A percentile compares a stretch with the other conserved stretches of the same genome.
These are phyloP conservation scores for Cyprinodon variegatus DNA, from an alignment of 2,113 vertebrate species.

Conservation along the genomic window DNA sequence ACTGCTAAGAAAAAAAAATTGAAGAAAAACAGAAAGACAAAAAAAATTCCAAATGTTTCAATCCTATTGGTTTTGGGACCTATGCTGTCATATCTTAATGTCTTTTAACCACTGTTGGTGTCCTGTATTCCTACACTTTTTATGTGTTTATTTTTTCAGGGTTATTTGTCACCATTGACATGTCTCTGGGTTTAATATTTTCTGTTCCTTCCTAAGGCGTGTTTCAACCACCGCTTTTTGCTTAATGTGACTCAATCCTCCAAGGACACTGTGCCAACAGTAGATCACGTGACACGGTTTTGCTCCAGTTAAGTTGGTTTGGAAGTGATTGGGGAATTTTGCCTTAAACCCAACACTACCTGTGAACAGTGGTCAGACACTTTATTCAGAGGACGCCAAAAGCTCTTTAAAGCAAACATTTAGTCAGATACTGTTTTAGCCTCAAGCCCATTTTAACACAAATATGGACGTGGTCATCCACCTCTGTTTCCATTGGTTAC, in stretches of 20 bases:
- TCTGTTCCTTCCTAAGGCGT: constrained; percentile 35
- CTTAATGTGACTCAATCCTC: constrained; percentile 50
- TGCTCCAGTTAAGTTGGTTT: constrained; percentile 59
- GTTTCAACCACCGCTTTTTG: constrained; percentile 41
- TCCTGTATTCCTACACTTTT: constrained; percentile 35
- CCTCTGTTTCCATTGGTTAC: constrained; percentile 75
- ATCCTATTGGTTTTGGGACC: constrained; percentile 54
- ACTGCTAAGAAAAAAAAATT: neutral
- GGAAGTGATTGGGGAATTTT: constrained; percentile 68
- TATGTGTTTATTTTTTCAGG: constrained; percentile 22
- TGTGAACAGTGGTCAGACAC: constrained; percentile 68
- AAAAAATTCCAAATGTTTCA: constrained; percentile 38
- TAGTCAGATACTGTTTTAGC: constrained; percentile 61
- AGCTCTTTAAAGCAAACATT: constrained; percentile 56
- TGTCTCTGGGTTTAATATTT: constrained; percentile 45
- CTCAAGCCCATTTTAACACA: constrained; percentile 73
- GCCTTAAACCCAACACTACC: constrained; percentile 81
- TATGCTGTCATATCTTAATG: constrained; percentile 51
- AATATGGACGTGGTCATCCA: constrained; percentile 59
- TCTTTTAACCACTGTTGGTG: constrained; percentile 39
- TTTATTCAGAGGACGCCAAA: constrained; percentile 72
- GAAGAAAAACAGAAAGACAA: constrained; percentile 27
- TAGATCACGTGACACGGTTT: constrained; percentile 47
- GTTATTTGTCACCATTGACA: constrained; percentile 39
- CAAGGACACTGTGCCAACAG: constrained; percentile 60